These are phyloP conservation scores for Corythornis cristatus DNA, from an alignment of 2,113 vertebrate species.

Conservation along the genomic window DNA sequence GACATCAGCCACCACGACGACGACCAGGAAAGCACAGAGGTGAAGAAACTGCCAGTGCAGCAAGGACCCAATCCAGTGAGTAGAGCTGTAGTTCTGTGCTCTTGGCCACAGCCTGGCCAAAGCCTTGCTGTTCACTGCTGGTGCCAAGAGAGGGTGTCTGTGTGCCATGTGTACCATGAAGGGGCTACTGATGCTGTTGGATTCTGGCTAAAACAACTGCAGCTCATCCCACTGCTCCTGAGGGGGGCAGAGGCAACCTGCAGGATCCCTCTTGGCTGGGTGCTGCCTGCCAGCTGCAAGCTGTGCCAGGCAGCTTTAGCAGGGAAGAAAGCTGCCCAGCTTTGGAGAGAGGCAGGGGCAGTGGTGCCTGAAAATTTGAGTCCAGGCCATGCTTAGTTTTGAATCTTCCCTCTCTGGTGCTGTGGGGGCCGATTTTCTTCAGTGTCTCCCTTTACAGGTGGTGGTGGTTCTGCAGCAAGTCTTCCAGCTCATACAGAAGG, in stretches of 20 bases:
- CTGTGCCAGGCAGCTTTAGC: not conserved
- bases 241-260: not conserved
- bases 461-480: constrained; percentile 98
- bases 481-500: constrained; percentile 97
- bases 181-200: not conserved
- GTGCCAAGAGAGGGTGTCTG: not conserved
- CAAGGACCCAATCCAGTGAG: constrained; percentile 97
- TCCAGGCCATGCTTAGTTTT: not conserved
- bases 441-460: constrained; percentile 77
- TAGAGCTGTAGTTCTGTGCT: not conserved
- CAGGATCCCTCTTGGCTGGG: not conserved
- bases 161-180: not conserved
- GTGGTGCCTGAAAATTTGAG: not conserved
- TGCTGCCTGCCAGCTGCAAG: not conserved
- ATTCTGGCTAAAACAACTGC: not conserved
- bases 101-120: not conserved
- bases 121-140: not conserved
- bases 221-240: not conserved
- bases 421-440: not conserved
- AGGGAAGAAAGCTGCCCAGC: not conserved
- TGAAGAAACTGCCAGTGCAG: constrained; percentile 87
- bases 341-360: not conserved
- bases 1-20: constrained; percentile 98
- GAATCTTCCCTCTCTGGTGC: not conserved
- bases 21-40: constrained; percentile 87